Evolutionary conservation across 2,888 invertebrate genomes (phyloP).

Genomic region (Chaetogeoica ovagalla): DNA sequence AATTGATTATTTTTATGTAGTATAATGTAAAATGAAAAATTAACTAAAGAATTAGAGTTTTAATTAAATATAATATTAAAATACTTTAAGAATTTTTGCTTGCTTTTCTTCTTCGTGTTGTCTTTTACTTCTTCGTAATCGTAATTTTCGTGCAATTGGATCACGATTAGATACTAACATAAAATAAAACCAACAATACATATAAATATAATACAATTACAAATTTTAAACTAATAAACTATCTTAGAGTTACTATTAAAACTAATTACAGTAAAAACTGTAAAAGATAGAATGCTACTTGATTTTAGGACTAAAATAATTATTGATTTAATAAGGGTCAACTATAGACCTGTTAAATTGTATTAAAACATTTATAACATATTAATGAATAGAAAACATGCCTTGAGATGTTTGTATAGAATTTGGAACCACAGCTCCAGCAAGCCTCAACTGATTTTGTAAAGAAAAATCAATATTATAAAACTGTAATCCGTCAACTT

Average conservation of each 20-base stretch:
- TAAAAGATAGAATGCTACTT: too few relatives aligned
- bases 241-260: too few relatives aligned
- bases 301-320: not conserved
- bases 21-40: too few relatives aligned
- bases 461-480: constrained; percentile 99
- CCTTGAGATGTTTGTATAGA: constrained; percentile 69
- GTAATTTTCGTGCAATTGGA: constrained; percentile 91
- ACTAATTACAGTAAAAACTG: too few relatives aligned
- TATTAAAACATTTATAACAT: not conserved
- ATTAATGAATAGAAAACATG: constrained; percentile 57
- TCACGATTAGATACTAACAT: constrained; percentile 67
- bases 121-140: constrained; percentile 78
- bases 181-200: constrained; percentile 1
- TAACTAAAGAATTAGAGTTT: too few relatives aligned
- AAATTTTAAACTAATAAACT: too few relatives aligned
- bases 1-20: too few relatives aligned
- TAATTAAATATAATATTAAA: not conserved
- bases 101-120: constrained; percentile 81
- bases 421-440: constrained; percentile 82
- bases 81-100: constrained; percentile 80
- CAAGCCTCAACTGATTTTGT: constrained; percentile 88
- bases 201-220: too few relatives aligned
- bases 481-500: constrained; percentile 76
- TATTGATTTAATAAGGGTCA: not conserved
- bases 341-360: not conserved